Evolutionary conservation across 2,888 invertebrate species (phyloP).

Genomic region (Archaeoteleia sp.): DNA sequence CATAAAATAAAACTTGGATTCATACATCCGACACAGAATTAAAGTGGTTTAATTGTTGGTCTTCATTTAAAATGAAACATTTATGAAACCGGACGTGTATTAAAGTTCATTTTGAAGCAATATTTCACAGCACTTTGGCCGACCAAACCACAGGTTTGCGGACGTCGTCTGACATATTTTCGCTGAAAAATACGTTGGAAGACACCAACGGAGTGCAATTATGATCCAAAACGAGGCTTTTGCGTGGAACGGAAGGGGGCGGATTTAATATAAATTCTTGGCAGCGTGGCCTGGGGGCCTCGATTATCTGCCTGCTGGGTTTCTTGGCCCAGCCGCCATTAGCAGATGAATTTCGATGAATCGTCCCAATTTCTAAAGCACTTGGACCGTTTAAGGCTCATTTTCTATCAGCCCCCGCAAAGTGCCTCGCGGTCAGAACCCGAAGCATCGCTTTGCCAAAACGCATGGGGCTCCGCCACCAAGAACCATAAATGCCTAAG

Average conservation of each 20-base stretch:
- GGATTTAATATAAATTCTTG: slow-evolving; percentile 48
- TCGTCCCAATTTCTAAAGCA: slow-evolving; percentile 58
- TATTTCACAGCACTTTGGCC: slow-evolving; percentile 9
- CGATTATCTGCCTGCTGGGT: slow-evolving; percentile 19
- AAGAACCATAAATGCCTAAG: slow-evolving; percentile 21
- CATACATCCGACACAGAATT: background rate
- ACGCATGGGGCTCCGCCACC: slow-evolving; percentile 10
- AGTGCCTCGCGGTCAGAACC: background rate
- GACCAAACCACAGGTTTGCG: slow-evolving; percentile 7
- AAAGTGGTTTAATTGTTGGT: slow-evolving; percentile 1
- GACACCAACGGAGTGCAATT: slow-evolving; percentile 28
- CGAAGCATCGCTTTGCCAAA: background rate
- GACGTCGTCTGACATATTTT: slow-evolving; percentile 7
- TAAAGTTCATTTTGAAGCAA: slow-evolving; percentile 1
- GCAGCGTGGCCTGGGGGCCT: slow-evolving; percentile 20
- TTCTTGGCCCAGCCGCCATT: slow-evolving; percentile 27
- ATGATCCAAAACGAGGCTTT: slow-evolving; percentile 39
- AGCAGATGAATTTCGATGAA: slow-evolving; percentile 59
- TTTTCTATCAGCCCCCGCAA: slow-evolving; percentile 52
- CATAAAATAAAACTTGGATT: too few species aligned
- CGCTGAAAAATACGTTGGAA: slow-evolving; percentile 8
- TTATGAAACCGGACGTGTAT: slow-evolving; percentile 2
- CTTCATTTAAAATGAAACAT: background rate
- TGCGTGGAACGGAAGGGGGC: slow-evolving; percentile 45
- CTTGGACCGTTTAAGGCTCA: slow-evolving; percentile 50